A percentile compares a stretch with the other conserved stretches of the same genome.
Evolutionary conservation across 2,888 invertebrate species (phyloP).

Genomic region (Altica lythri): DNA sequence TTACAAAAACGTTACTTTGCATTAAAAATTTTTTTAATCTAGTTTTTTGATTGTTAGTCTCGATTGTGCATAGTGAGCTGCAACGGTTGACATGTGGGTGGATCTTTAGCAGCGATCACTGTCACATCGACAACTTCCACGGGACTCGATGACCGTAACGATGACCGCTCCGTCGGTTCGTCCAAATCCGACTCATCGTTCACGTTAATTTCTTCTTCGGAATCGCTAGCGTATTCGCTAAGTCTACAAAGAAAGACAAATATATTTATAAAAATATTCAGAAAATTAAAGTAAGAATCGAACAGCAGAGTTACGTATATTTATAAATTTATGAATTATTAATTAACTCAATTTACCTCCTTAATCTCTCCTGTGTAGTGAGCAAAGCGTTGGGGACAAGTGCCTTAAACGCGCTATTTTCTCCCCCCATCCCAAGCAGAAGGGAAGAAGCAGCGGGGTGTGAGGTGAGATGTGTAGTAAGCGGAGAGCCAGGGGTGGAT

Average conservation of each 20-base stretch:
- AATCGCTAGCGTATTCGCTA: slow-evolving; percentile 63
- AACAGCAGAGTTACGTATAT: too few relatives aligned
- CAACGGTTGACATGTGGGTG: slow-evolving; percentile 63
- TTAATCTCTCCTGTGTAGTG: slow-evolving; percentile 63
- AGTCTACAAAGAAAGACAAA: slow-evolving; percentile 36
- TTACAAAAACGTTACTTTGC: too few relatives aligned
- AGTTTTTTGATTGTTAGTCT: slow-evolving; percentile 50
- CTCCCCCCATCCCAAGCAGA: slow-evolving; percentile 76
- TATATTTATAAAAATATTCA: background rate
- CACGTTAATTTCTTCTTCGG: slow-evolving; percentile 84
- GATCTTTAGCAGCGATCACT: slow-evolving; percentile 39
- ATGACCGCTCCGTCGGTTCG: slow-evolving; percentile 56
- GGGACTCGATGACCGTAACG: slow-evolving; percentile 60
- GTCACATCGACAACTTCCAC: slow-evolving; percentile 57
- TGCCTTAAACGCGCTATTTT: slow-evolving; percentile 86
- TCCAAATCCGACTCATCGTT: slow-evolving; percentile 77
- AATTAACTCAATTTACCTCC: slow-evolving; percentile 50
- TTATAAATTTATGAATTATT: too few relatives aligned
- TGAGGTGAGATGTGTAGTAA: slow-evolving; percentile 59
- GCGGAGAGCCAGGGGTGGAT: slow-evolving; percentile 70
- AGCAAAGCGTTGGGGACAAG: slow-evolving; percentile 67
- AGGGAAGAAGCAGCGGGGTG: slow-evolving; percentile 52
- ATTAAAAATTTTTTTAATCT: too few relatives aligned
- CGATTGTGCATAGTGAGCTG: slow-evolving; percentile 77
- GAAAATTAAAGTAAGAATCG: too few relatives aligned